These are phyloP conservation scores for Ophthalmolycus amberensis DNA, from an alignment of 2,113 vertebrate species.

Conservation along the genomic window DNA sequence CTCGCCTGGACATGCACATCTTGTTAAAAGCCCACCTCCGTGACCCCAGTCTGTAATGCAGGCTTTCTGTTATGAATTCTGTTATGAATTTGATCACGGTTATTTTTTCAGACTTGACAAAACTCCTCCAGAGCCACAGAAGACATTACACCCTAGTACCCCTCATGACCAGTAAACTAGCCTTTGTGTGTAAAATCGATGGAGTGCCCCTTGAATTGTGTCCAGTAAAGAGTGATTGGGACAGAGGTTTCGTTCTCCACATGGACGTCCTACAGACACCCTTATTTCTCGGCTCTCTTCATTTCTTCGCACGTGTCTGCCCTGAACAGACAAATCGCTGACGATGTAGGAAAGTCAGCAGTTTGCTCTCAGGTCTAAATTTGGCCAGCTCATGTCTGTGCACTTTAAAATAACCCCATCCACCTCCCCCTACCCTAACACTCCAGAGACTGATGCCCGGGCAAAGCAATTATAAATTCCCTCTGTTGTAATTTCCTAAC, in stretches of 20 bases:
- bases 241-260: background rate
- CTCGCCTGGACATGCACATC: background rate
- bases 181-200: background rate
- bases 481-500: constrained; percentile 29
- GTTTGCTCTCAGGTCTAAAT: constrained; percentile 64
- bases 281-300: background rate
- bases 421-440: background rate
- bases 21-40: background rate
- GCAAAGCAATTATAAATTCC: constrained; percentile 56
- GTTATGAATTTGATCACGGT: background rate
- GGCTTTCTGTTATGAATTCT: background rate
- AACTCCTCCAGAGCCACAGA: background rate
- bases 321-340: constrained; percentile 55
- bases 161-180: background rate
- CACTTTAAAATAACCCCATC: constrained; percentile 48
- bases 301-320: constrained; percentile 20
- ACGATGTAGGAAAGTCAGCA: constrained; percentile 60
- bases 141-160: background rate
- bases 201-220: background rate
- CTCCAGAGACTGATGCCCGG: constrained; percentile 26
- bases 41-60: background rate
- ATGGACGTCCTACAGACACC: background rate
- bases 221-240: background rate
- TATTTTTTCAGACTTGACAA: background rate
- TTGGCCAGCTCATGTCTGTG: constrained; percentile 46